Conservation (phyloP, 2,888 invertebrate genomes). For the Osedax frankpressi region DNA sequence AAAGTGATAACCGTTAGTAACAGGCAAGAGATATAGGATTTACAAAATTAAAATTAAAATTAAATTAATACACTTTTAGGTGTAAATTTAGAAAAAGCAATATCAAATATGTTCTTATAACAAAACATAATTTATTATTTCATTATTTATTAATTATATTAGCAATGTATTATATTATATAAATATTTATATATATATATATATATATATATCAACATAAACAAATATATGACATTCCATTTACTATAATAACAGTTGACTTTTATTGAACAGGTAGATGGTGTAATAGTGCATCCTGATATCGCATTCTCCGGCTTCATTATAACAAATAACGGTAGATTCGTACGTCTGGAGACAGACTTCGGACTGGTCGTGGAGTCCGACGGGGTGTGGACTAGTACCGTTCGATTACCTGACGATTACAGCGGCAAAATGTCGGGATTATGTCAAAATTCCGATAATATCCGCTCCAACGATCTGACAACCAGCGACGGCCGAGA, state of each 20-base stretch:
- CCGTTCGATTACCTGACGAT: conserved; percentile 6
- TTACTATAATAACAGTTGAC: too few relatives aligned
- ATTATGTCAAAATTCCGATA: conserved; percentile 9
- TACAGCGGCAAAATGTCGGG: conserved; percentile 1
- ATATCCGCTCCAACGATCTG: background rate
- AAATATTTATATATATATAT: conserved; percentile 6
- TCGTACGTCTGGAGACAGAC: conserved; percentile 19
- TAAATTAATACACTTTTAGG: too few relatives aligned
- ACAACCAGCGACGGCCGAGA: conserved; percentile 1
- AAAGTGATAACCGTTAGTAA: background rate
- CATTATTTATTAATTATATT: background rate
- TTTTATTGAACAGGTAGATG: conserved; percentile 13
- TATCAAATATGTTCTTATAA: too few relatives aligned
- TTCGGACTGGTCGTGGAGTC: conserved; percentile 15
- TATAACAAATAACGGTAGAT: conserved; percentile 10
- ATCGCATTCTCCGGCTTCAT: background rate
- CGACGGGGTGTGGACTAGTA: conserved; percentile 10
- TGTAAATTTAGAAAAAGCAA: too few relatives aligned
- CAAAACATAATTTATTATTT: too few relatives aligned
- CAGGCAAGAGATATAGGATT: background rate
- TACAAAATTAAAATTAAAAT: too few relatives aligned
- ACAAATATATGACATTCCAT: too few relatives aligned
- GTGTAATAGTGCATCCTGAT: background rate
- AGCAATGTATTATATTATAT: background rate
- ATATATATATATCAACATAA: too few relatives aligned